Evolutionary conservation across 2,797 vertebrate species (phyloP).

Genomic region (Aulostomus chinensis): DNA sequence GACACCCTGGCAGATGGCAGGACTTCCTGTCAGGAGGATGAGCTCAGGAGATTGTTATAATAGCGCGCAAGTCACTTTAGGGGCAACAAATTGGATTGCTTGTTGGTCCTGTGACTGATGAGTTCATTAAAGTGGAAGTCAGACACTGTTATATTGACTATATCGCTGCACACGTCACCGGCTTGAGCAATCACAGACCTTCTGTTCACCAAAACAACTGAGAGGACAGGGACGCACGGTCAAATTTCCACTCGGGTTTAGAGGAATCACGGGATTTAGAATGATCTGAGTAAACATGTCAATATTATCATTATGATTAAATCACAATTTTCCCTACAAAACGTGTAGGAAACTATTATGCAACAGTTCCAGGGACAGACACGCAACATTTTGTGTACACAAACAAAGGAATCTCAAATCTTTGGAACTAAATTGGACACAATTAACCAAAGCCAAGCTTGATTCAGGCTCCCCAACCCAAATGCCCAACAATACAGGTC

Average conservation of each 20-base stretch:
- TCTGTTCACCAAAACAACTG: conserved; percentile 44
- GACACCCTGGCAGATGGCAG: conserved; percentile 16
- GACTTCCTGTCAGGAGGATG: conserved; percentile 41
- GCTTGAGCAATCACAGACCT: conserved; percentile 52
- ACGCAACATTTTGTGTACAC: conserved; percentile 5
- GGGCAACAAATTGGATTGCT: conserved; percentile 67
- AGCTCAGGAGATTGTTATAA: conserved; percentile 42
- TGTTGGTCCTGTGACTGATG: conserved; percentile 70
- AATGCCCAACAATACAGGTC: conserved; percentile 16
- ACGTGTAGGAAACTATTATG: not conserved
- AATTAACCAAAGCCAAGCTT: conserved; percentile 16
- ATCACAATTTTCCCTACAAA: conserved; percentile 7
- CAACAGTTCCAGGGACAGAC: not conserved
- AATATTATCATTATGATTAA: too few species aligned
- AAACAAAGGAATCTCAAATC: conserved; percentile 18
- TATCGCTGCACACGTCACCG: conserved; percentile 58
- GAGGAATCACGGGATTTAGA: too few species aligned
- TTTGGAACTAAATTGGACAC: conserved; percentile 26
- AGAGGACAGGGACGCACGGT: conserved; percentile 48
- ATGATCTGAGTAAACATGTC: too few species aligned
- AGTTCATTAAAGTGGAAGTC: conserved; percentile 73
- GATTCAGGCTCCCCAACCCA: conserved; percentile 7
- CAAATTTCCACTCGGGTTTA: conserved; percentile 38
- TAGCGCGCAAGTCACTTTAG: conserved; percentile 55
- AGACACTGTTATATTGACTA: conserved; percentile 62